phyloP scores from a whole-genome alignment of 2,113 vertebrate species.

The Oophaga pumilio region DNA sequence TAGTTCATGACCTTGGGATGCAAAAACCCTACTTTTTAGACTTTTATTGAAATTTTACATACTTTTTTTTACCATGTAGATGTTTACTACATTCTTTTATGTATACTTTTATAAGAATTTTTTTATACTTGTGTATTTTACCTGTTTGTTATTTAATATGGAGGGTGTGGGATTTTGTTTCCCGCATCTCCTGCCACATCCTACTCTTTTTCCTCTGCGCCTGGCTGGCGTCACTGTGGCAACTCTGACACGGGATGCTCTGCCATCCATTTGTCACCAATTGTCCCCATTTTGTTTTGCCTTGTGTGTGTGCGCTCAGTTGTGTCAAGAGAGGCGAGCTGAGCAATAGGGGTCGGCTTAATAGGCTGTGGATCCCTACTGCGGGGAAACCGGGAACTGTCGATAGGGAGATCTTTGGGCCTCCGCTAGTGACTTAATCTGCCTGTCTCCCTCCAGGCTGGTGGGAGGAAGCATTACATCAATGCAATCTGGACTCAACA shows the following conservation, averaged over 20 bases:
- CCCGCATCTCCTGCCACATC: conserved; percentile 63
- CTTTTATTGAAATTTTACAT: too few species aligned
- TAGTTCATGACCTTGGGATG: too few species aligned
- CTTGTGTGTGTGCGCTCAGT: conserved; percentile 77
- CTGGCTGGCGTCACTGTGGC: conserved; percentile 77
- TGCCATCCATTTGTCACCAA: conserved; percentile 92
- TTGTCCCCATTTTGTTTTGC: conserved; percentile 87
- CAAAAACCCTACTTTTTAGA: too few species aligned
- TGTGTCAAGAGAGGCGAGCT: conserved; percentile 70
- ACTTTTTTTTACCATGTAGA: too few species aligned
- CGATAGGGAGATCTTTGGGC: conserved; percentile 9
- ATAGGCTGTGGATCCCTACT: conserved; percentile 66
- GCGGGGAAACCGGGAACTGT: conserved; percentile 58
- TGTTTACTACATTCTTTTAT: too few species aligned
- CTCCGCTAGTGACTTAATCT: conserved; percentile 51
- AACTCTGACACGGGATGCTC: conserved; percentile 76
- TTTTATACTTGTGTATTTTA: neutral
- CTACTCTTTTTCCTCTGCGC: conserved; percentile 61
- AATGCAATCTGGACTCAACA: neutral
- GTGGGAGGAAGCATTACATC: conserved; percentile 18
- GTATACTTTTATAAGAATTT: too few species aligned
- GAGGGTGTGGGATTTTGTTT: conserved; percentile 69
- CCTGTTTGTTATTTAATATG: neutral
- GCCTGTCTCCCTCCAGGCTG: conserved; percentile 12
- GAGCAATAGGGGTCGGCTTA: conserved; percentile 67